phyloP scores from a whole-genome alignment of 2,797 vertebrate genomes.

The Kryptopterus vitreolus region DNA sequence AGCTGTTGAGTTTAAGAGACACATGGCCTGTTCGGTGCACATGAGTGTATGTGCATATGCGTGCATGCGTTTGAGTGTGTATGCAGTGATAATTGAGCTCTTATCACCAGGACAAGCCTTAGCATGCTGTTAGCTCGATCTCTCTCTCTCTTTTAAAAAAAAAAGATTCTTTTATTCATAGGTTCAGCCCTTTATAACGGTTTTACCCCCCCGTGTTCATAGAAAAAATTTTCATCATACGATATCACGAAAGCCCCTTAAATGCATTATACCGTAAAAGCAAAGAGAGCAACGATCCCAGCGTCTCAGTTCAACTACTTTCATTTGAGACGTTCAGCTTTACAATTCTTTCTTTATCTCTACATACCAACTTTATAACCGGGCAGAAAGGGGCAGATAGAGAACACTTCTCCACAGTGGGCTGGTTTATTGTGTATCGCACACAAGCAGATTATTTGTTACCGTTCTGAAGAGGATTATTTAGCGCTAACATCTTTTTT shows the following conservation, averaged over 20 bases:
- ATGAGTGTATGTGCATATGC: conserved; percentile 6
- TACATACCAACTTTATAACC: neutral
- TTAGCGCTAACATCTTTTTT: neutral
- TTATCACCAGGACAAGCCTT: conserved; percentile 22
- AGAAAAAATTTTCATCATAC: no score
- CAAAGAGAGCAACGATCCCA: neutral
- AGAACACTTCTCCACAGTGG: neutral
- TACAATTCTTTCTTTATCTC: neutral
- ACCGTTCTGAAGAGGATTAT: neutral
- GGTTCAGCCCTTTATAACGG: neutral
- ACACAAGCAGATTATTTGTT: neutral
- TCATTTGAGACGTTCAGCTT: neutral
- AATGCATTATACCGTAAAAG: neutral
- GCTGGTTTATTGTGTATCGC: neutral
- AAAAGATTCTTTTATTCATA: conserved; percentile 6
- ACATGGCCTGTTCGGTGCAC: conserved; percentile 1
- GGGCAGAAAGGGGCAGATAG: neutral
- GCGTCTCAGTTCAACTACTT: neutral
- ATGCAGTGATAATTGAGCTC: conserved; percentile 29
- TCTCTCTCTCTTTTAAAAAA: neutral
- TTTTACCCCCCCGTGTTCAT: no score
- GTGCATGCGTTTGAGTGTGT: conserved; percentile 8
- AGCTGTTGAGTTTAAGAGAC: conserved; percentile 29
- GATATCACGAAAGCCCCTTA: neutral
- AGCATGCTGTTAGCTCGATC: conserved; percentile 28